Evolutionary conservation across 2,797 vertebrate genomes (phyloP).

Genomic region (Nannoperca obscura): DNA sequence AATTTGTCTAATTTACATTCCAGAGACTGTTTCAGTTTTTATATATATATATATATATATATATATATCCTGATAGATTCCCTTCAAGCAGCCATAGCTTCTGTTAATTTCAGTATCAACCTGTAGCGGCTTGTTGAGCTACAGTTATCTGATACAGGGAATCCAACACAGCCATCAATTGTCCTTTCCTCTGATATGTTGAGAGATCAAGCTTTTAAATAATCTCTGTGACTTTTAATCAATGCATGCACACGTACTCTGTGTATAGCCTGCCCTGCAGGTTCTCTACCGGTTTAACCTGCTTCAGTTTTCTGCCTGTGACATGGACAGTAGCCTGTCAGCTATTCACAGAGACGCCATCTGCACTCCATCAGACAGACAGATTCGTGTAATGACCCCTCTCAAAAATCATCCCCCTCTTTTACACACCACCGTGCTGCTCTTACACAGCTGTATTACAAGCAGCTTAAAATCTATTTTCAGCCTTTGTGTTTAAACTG

Average conservation of each 20-base stretch:
- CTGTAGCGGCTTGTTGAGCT: neutral
- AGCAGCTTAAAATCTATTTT: neutral
- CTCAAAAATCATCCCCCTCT: conserved; percentile 46
- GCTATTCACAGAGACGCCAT: conserved; percentile 44
- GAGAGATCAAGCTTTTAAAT: neutral
- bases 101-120: neutral
- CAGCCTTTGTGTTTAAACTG: conserved; percentile 10
- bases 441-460: conserved; percentile 4
- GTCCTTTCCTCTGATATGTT: neutral
- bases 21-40: too few species aligned
- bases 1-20: too few species aligned
- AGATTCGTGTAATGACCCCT: conserved; percentile 52
- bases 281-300: conserved; percentile 46
- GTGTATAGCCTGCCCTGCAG: conserved; percentile 16
- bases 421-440: conserved; percentile 26
- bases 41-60: too few species aligned
- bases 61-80: neutral
- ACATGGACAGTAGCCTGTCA: conserved; percentile 48
- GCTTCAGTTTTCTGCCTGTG: conserved; percentile 26
- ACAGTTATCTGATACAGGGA: neutral
- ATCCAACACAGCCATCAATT: neutral
- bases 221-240: conserved; percentile 3
- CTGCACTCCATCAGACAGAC: conserved; percentile 51
- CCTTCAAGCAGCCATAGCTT: neutral
- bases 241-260: neutral